Conservation (phyloP, 1,140 invertebrate genomes). For the Macrobrachium nipponense region DNA sequence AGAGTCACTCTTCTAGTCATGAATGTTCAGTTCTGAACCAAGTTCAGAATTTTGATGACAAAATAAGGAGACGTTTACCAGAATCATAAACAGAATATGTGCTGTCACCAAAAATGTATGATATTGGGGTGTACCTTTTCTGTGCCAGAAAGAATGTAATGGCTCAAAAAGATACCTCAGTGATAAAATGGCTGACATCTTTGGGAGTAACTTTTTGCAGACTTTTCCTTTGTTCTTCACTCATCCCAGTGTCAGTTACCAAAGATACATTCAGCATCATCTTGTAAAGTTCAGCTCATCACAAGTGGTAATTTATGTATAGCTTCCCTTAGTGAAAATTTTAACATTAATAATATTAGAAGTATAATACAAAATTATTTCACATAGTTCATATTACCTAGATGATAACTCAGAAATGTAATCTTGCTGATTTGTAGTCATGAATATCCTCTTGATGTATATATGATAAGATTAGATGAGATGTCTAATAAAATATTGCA, state of each 20-base stretch:
- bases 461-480: conserved; percentile 18
- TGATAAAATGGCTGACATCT: background rate
- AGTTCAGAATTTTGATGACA: background rate
- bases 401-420: background rate
- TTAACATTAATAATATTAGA: background rate
- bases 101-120: background rate
- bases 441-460: conserved; percentile 7
- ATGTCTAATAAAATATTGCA: conserved; percentile 11
- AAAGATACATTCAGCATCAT: too few species aligned
- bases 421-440: conserved; percentile 3
- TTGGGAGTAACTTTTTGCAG: background rate
- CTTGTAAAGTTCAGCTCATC: too few species aligned
- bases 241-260: too few species aligned
- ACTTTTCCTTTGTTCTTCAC: too few species aligned
- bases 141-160: background rate
- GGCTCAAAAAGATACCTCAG: background rate
- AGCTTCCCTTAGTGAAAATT: background rate
- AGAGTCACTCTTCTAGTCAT: conserved; percentile 28
- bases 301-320: background rate
- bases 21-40: conserved; percentile 9
- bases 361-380: too few species aligned
- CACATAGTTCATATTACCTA: background rate
- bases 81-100: too few species aligned
- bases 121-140: background rate
- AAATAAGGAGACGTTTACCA: conserved; percentile 10